Base-by-base conservation (phyloP, 2,888 invertebrate species). In the Leptarthrus brevirostris region DNA sequence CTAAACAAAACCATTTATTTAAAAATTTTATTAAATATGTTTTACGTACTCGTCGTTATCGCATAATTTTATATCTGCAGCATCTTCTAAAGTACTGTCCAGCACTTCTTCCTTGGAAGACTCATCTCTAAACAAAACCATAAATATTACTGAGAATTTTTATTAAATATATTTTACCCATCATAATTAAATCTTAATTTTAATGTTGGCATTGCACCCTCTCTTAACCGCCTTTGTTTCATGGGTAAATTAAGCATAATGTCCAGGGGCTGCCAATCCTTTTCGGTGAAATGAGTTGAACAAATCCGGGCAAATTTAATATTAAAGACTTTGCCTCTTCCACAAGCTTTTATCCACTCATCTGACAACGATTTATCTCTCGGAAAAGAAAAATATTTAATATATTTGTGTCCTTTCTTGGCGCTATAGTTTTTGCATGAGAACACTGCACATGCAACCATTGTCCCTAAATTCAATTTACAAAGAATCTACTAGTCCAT, bases 251-350 rank as follows among this genome's bases (percentile, higher is more conserved):
- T 66, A 8, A 66, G 24, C 12, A 66, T 14, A 3, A 47, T 22
- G 6, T 47, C 44, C 16, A 26, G 14, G 6, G 47, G 5, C 34
- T 2, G 3, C 5, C 34, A 66, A 24, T 66, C 66, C 0, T 8
- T 44, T 22, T 44, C 24, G n/a, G 30, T 20, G 24, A 66, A 66
- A 47, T 66, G 66, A 10, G 44, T 34, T 24, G 44, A 66, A 26
- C 44, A 66, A 24, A 66, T 47, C 5, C 24, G n/a, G n/a, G 14
- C 24, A 1, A 22, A 14, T 0, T 47, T 16, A 3, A n/a, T 3
- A 24, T 16, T 26, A 16, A 66, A 12, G 2, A 4, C 4, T 1
- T 22, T 18, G 20, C 22, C 5, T 2, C 10, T 2, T 3, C 16
- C 47, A 47, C 66, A 66, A 1, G 6, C 5, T 14, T 47, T 49